Conservation (phyloP, 2,888 invertebrate genomes). For the Parapristionchus giblindavisi region DNA sequence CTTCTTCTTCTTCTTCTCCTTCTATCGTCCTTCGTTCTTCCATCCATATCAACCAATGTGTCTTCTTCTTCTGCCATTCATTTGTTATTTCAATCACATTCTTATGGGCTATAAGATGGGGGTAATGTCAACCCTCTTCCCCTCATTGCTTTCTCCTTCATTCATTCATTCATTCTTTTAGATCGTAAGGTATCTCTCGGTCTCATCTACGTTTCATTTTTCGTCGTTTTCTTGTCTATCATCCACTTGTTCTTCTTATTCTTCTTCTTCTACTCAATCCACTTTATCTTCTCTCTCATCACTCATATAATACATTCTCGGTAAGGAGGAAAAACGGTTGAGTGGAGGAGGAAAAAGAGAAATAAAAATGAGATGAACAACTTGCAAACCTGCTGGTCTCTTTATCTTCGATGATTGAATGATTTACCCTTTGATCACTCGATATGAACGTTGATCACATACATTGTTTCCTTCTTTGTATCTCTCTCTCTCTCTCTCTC, state of each 20-base stretch:
- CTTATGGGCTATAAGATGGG: neutral
- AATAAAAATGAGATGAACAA: no score
- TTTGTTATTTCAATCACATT: neutral
- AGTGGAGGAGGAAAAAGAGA: neutral
- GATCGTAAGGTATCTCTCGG: no score
- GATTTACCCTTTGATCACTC: neutral
- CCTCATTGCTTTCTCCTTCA: neutral
- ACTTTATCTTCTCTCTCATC: no score
- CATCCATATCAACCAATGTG: constrained; percentile 17
- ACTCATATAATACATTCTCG: neutral
- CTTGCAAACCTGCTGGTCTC: no score
- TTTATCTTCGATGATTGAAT: neutral
- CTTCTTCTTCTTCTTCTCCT: neutral
- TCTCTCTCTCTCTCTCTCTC: neutral
- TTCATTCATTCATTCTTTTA: neutral
- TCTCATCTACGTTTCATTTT: no score
- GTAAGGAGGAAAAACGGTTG: neutral
- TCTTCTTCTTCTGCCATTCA: constrained; percentile 1
- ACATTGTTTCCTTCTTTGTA: neutral
- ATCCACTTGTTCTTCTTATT: no score
- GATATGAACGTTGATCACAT: neutral
- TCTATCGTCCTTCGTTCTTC: neutral
- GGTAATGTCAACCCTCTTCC: neutral
- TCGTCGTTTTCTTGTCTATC: no score
- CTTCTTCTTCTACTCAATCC: no score